Base-by-base conservation (phyloP, 2,888 invertebrate species). In the Hirudinaria manillensis region DNA sequence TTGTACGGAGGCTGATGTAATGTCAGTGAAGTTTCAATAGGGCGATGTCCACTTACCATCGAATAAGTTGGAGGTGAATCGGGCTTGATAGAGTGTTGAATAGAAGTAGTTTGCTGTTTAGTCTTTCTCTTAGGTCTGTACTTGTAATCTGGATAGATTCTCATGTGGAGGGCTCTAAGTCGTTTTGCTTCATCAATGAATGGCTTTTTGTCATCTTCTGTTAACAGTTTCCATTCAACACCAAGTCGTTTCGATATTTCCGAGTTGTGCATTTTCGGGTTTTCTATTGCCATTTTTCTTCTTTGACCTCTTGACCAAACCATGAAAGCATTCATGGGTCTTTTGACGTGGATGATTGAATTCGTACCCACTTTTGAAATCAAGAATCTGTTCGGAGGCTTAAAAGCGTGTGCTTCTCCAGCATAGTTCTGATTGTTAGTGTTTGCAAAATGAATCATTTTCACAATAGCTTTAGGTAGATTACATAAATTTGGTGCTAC, bases 321-420 rank as follows among this genome's bases (percentile, higher is more conserved):
- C 73, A 73, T 73, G 65, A 73, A 73, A 32, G 73, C 73, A 56
- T 73, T 73, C 73, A 73, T 73, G 4, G 73, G 73, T 29, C 73
- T 51, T 29, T 73, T 73, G 19, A 73, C 73, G 36, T 73, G 73
- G 6, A n/a, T 45, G 45, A 45, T 45, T 45, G 45, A 16, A 45
- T 45, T 45, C 7, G 24, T 10, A 7, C 51, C 45, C 27, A 34
- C 10, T 29, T 61, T 61, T 27, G 61, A 21, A 61, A 61, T 19
- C 32, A 36, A 68, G n/a, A 68, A 29, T 19, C 36, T 68, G 36
- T 68, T 68, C 21, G 70, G 45, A 21, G 70, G n/a, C n/a, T 38
- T 70, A 19, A 51, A 70, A 4, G 51, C 51, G 24, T 45, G 71
- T n/a, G 19, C 24, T 27, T 32, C 24, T 24, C n/a, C 38, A 36